Percentiles rank a stretch among this genome's conserved stretches.
These are phyloP conservation scores for Cyanistes caeruleus DNA, from an alignment of 2,113 vertebrate genomes.

Conservation along the genomic window DNA sequence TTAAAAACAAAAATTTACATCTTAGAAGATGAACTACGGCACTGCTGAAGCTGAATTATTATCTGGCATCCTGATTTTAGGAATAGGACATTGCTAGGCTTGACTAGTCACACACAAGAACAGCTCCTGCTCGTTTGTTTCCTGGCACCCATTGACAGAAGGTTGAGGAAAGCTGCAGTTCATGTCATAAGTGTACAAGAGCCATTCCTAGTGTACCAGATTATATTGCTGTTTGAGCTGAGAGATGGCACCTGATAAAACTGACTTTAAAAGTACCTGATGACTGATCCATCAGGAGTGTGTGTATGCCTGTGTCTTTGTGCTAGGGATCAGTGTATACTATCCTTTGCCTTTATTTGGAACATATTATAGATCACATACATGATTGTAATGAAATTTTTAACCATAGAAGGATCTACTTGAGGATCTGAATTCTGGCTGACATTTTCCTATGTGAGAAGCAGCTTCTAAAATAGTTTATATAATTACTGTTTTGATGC, in stretches of 20 bases:
- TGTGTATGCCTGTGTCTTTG: neutral
- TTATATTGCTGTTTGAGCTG: neutral
- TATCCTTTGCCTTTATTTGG: neutral
- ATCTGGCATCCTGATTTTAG: neutral
- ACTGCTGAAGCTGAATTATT: constrained; percentile 74
- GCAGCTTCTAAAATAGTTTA: neutral
- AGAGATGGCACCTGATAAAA: neutral
- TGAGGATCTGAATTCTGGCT: neutral
- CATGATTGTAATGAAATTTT: neutral
- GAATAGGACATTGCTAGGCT: neutral
- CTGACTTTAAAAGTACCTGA: neutral
- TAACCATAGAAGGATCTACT: neutral
- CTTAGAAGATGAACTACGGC: constrained; percentile 88
- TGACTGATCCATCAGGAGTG: neutral
- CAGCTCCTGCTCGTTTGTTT: neutral
- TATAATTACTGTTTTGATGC: neutral
- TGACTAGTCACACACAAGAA: neutral
- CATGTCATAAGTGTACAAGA: neutral
- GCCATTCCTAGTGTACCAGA: neutral
- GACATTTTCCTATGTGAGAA: neutral
- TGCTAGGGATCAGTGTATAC: neutral
- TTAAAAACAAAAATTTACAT: constrained; percentile 91
- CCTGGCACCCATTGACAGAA: neutral
- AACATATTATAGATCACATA: neutral
- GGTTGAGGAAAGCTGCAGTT: neutral